Conservation (phyloP, 64 coral and sea anemone genomes). For the Porites australiensis region DNA sequence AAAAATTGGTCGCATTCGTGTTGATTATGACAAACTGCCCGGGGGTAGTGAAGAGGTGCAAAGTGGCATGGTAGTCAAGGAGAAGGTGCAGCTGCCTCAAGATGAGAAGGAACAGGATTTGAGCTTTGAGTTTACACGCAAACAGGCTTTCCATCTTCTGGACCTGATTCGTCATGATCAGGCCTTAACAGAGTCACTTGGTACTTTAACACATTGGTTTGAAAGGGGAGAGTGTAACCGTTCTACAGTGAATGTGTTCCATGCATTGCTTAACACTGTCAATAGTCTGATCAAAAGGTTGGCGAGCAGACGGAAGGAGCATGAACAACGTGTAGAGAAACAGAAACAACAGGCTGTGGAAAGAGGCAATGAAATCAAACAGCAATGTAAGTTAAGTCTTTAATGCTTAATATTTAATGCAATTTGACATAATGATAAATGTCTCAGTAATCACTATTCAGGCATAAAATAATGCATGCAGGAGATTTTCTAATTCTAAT, state of each 20-base stretch:
- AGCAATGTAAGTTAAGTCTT: constrained; percentile 70
- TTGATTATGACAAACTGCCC: constrained; percentile 72
- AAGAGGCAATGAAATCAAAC: constrained; percentile 67
- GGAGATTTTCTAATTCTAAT: too few relatives aligned
- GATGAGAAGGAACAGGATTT: constrained; percentile 41
- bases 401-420: neutral
- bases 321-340: constrained; percentile 82
- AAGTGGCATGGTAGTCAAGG: neutral
- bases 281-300: constrained; percentile 79
- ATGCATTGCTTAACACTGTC: constrained; percentile 67
- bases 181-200: constrained; percentile 63
- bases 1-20: constrained; percentile 63
- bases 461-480: too few relatives aligned
- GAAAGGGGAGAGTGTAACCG: constrained; percentile 87
- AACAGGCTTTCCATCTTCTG: constrained; percentile 64
- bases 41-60: constrained; percentile 53
- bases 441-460: neutral
- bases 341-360: constrained; percentile 69
- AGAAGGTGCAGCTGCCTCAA: neutral
- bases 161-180: constrained; percentile 73
- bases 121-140: constrained; percentile 42
- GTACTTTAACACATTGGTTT: constrained; percentile 74
- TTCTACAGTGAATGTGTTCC: constrained; percentile 72
- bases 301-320: constrained; percentile 75
- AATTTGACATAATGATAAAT: neutral